These are phyloP conservation scores for Danionella dracula DNA, from an alignment of 2,797 vertebrate genomes.

Conservation along the genomic window DNA sequence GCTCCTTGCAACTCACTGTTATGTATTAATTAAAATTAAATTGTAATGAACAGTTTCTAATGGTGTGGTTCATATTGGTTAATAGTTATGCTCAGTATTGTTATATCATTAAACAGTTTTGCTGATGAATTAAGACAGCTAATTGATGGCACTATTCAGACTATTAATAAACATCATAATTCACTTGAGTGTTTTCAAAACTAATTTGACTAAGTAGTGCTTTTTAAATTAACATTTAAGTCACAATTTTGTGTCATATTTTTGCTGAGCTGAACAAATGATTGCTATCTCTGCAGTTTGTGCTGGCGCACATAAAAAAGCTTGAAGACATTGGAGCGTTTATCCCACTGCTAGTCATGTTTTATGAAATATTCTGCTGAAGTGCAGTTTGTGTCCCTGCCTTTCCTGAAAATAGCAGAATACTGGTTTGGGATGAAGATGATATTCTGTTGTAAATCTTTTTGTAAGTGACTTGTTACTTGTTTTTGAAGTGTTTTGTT, in stretches of 20 bases:
- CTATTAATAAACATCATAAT: conserved; percentile 20
- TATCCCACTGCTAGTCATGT: conserved; percentile 44
- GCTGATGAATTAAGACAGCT: conserved; percentile 4
- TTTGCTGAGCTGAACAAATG: conserved; percentile 15
- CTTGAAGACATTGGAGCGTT: conserved; percentile 45
- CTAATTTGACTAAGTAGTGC: conserved; percentile 40
- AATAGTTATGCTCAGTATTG: conserved; percentile 28
- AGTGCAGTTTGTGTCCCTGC: conserved; percentile 58
- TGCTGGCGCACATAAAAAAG: conserved; percentile 4
- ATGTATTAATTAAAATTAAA: no score
- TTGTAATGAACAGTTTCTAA: conserved; percentile 26
- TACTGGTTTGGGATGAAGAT: conserved; percentile 58
- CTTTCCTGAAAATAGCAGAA: conserved; percentile 58
- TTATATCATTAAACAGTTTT: conserved; percentile 40
- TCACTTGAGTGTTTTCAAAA: conserved; percentile 27
- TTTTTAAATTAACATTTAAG: conserved; percentile 36
- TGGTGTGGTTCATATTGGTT: conserved; percentile 19
- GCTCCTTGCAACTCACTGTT: no score
- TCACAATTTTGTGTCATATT: conserved; percentile 26
- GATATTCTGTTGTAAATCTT: conserved; percentile 10
- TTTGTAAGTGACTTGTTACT: not conserved
- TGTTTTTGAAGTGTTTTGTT: no score
- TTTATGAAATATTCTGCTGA: conserved; percentile 53
- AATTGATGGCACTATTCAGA: conserved; percentile 18
- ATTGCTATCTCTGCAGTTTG: not conserved